Base-by-base conservation (phyloP, 2,797 vertebrate genomes). In the Ctenosaura bakeri region DNA sequence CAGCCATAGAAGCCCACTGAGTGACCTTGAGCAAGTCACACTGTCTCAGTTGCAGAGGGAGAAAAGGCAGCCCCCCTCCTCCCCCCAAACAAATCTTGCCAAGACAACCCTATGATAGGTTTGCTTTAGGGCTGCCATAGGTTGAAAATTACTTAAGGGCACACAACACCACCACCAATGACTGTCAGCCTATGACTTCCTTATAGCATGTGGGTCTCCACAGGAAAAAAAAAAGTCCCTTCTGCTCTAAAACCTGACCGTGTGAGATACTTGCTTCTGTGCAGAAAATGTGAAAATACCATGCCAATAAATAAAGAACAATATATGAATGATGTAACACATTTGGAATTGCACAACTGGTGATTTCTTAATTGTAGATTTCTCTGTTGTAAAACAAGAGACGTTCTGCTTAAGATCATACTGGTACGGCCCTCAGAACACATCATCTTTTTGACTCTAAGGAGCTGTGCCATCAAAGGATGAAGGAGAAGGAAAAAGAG, bases 401-500 rank as follows among this genome's bases (percentile, higher is more conserved):
- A 35, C 4, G 2, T 20, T 92, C 62, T 64, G 32, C 80, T 88
- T 92, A 26, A 86, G 26, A n/a, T 54, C 29, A 86, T 22, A 66
- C 86, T 62, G 38, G 52, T n/a, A 42, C 1, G 8, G 32, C 66
- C 59, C 38, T 92, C 32, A 22, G 85, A 1, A 3, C 73, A 54
- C 26, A 29, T 91, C 22, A 29, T 91, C 92, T 91, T 32, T 88
- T 6, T 86, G 52, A 62, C 35, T 88, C 90, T 82, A 50, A 54
- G 93, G 87, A 29, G 80, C 0, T 0, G 71, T 52, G 0, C 38
- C 56, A 89, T 54, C 29, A 83, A 91, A 73, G 32, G 16, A 24
- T 76, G 26, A 91, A 89, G 12, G 5, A 29, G 87, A 78, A 87
- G 59, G 74, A 82, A 46, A 71, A 22, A 86, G 0, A 0, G 88